Conservation (phyloP, 2,888 invertebrate species). For the Elgonia sp. region DNA sequence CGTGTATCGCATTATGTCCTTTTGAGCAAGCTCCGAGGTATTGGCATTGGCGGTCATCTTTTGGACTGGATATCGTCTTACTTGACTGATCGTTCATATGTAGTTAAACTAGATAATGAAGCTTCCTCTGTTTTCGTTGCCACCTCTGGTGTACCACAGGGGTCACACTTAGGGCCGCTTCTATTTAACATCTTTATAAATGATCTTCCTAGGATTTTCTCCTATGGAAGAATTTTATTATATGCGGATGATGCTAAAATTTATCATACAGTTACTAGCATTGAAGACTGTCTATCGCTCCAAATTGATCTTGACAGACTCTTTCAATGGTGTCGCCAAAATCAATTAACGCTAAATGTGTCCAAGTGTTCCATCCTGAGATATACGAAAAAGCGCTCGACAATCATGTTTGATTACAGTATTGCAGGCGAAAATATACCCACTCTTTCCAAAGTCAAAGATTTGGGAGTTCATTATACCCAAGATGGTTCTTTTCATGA, state of each 20-base stretch:
- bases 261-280: not conserved
- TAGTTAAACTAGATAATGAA: not conserved
- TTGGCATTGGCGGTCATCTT: not conserved
- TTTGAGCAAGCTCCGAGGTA: not conserved
- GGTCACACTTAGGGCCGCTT: not conserved
- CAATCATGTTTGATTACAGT: not conserved
- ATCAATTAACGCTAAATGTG: constrained; percentile 10
- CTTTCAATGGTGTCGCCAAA: not conserved
- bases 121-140: not conserved
- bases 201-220: constrained; percentile 3
- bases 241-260: constrained; percentile 4
- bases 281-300: not conserved
- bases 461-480: constrained; percentile 1
- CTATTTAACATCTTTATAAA: constrained; percentile 10
- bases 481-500: not conserved
- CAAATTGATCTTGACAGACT: constrained; percentile 17
- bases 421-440: not conserved
- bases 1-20: not conserved
- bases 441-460: not conserved
- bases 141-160: not conserved
- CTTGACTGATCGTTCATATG: not conserved
- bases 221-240: not conserved
- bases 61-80: not conserved
- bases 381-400: not conserved
- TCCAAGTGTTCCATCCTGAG: not conserved